Conservation (phyloP, 2,113 vertebrate genomes). For the Larimichthys polyactis region DNA sequence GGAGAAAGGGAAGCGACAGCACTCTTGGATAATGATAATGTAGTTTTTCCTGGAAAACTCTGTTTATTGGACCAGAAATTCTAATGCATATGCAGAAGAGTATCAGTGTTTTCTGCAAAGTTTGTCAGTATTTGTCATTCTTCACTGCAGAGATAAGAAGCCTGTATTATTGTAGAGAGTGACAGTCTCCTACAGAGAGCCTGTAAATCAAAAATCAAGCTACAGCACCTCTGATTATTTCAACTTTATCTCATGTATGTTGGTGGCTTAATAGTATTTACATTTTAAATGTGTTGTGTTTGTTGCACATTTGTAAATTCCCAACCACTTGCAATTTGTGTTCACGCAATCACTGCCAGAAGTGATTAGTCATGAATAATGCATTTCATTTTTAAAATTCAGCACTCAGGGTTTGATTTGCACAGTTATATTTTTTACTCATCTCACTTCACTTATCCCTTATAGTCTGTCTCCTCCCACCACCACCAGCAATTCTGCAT, state of each 20-base stretch:
- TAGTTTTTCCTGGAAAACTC: background rate
- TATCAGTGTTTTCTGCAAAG: slow-evolving; percentile 11
- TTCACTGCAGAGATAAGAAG: slow-evolving; percentile 23
- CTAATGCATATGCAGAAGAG: background rate
- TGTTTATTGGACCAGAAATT: slow-evolving; percentile 16
- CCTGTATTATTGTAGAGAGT: slow-evolving; percentile 1
- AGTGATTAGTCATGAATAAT: slow-evolving; percentile 81
- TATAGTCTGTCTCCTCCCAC: slow-evolving; percentile 46
- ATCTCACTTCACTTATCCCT: slow-evolving; percentile 52
- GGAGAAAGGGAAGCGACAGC: background rate
- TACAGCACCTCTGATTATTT: slow-evolving; percentile 34
- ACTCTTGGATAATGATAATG: background rate
- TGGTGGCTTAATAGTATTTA: slow-evolving; percentile 60
- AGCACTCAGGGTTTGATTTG: slow-evolving; percentile 71
- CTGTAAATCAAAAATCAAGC: slow-evolving; percentile 53
- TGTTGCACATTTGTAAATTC: slow-evolving; percentile 60
- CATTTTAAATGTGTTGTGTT: slow-evolving; percentile 59
- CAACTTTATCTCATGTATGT: slow-evolving; percentile 21
- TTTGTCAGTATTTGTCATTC: slow-evolving; percentile 20
- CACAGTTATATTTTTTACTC: slow-evolving; percentile 67
- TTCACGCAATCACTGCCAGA: slow-evolving; percentile 73
- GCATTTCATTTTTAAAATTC: slow-evolving; percentile 73
- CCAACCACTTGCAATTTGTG: slow-evolving; percentile 63
- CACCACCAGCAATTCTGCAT: slow-evolving; percentile 52
- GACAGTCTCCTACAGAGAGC: slow-evolving; percentile 22